These are phyloP conservation scores for Girardinichthys multiradiatus DNA, from an alignment of 2,113 vertebrate genomes.

Conservation along the genomic window DNA sequence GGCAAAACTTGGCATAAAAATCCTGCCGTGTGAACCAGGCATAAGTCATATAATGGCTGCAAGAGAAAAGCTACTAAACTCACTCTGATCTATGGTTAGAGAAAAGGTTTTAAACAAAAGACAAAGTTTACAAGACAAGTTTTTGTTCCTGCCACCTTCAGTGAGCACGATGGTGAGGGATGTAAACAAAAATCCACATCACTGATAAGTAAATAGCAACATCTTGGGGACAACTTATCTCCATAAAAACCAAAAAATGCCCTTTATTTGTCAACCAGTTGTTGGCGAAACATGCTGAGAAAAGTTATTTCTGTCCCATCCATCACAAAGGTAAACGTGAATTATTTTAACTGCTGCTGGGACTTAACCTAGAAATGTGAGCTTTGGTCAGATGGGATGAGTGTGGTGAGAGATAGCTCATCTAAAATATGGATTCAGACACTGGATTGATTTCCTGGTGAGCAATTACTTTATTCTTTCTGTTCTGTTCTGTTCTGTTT, in stretches of 20 bases:
- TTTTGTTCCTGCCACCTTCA: background rate
- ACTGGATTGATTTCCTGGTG: background rate
- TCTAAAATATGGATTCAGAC: background rate
- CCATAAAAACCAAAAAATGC: background rate
- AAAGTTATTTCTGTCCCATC: too few species aligned
- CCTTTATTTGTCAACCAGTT: too few species aligned
- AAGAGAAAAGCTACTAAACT: too few species aligned
- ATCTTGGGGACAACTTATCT: background rate
- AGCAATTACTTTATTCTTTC: background rate
- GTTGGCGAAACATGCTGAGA: too few species aligned
- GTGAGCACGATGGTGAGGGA: background rate
- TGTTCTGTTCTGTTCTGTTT: background rate
- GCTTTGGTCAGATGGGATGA: background rate
- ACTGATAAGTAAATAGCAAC: background rate
- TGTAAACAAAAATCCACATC: too few species aligned
- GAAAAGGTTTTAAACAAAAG: background rate
- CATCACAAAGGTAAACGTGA: too few species aligned
- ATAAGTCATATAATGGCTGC: background rate
- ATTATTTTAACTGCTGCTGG: too few species aligned
- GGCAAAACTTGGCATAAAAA: too few species aligned
- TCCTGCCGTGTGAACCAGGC: too few species aligned
- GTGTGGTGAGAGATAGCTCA: background rate
- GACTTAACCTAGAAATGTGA: too few species aligned
- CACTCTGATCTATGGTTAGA: too few species aligned
- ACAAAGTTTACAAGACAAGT: background rate